phyloP scores from a whole-genome alignment of 2,888 invertebrate species.

The Zhengitettix transpicula region DNA sequence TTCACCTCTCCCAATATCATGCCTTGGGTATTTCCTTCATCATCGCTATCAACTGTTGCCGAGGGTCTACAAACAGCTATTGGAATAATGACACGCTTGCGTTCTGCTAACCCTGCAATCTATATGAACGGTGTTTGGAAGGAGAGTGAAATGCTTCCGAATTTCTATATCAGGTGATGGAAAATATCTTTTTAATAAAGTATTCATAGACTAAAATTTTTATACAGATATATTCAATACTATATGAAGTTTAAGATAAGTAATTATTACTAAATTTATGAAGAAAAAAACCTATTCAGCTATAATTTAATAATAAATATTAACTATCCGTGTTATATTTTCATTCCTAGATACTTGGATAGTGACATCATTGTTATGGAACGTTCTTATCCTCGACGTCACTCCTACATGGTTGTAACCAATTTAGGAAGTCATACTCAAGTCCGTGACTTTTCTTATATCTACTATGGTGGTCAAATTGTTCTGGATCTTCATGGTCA shows the following conservation, averaged over 20 bases:
- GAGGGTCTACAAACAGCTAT: constrained; percentile 37
- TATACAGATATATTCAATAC: too few relatives aligned
- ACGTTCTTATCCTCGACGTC: constrained; percentile 61
- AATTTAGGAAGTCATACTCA: constrained; percentile 47
- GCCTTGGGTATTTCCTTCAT: constrained; percentile 44
- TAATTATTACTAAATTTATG: neutral
- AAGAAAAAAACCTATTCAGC: neutral
- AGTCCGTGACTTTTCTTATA: constrained; percentile 51
- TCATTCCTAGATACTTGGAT: constrained; percentile 13
- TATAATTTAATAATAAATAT: neutral
- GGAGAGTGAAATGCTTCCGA: constrained; percentile 41
- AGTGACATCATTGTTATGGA: constrained; percentile 47
- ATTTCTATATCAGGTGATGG: constrained; percentile 41
- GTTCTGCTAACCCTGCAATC: constrained; percentile 49
- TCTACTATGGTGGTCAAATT: constrained; percentile 56
- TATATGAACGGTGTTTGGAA: constrained; percentile 55
- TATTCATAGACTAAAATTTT: too few relatives aligned
- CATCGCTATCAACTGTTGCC: constrained; percentile 29
- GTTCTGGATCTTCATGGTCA: constrained; percentile 34
- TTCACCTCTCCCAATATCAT: constrained; percentile 33
- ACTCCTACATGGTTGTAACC: constrained; percentile 56
- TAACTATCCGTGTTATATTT: neutral
- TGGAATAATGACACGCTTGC: constrained; percentile 38
- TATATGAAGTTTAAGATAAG: too few relatives aligned
- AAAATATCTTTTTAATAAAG: too few relatives aligned